Evolutionary conservation across 2,888 invertebrate species (phyloP), one percentile per base, ranked within the genome.

Genomic region (Sympetrum striolatum): DNA sequence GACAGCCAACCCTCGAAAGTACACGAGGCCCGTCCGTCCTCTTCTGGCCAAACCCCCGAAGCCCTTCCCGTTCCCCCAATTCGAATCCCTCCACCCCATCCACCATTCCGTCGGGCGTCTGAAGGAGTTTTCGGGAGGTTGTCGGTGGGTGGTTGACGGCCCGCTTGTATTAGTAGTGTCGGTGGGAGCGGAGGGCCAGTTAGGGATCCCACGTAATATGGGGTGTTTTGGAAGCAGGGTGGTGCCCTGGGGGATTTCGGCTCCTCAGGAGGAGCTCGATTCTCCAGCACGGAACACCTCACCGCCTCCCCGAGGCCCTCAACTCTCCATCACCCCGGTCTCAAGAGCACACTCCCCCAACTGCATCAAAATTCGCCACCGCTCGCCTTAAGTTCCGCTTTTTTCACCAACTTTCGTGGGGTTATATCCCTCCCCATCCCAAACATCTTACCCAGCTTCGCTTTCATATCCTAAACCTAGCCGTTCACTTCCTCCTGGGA

Each of bases 311-410:
- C 0, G 3, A 37, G n/a, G 37, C 37, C 80, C 80, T 80, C 80
- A 31, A n/a, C 80, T 31, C 35, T 22, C 37, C 37, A 35, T 18
- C 80, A n/a, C 80, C 39, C 35, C 14, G 25, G 15, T 18, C 25
- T 14, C 31, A 35, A 25, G 80, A 22, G 53, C 31, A 25, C 31
- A 14, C 48, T 25, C 81, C 22, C 44, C 48, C 22, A n/a, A 39
- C 81, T 81, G 25, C 81, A 48, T 86, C 60, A 64, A 60, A 82
- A 37, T 86, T 48, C 82, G 48, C 53, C 86, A 37, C 86, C 37
- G 31, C 31, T 60, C 86, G 22, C 60, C 86, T 22, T 37, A 80
- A 25, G 15, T 82, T 58, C 53, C 58, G n/a, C 12, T 82, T 58
- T 53, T 58, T 58, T 10, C 35, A 48, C 53, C 25, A 31, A 10